Base-by-base conservation (phyloP, 2,888 invertebrate genomes). In the Drosophila leonis region DNA sequence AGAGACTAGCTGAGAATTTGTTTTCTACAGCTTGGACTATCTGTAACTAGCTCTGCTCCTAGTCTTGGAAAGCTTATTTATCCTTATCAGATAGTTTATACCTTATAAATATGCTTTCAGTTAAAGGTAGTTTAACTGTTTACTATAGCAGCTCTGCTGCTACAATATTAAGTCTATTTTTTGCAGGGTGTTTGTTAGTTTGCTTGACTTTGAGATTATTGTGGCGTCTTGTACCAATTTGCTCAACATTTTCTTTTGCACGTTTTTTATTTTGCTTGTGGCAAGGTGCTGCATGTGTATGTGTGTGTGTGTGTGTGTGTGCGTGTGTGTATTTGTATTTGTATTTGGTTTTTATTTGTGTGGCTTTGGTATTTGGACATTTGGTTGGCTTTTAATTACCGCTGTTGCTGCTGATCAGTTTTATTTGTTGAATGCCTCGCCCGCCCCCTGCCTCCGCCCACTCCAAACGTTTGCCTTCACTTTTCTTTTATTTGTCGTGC, bases 381-480 rank as follows among this genome's bases (percentile, higher is more conserved):
- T 86, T 82, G 90, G 82, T 81, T 88, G 83, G 82, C 87, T 90
- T 88, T 87, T 87, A 87, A 87, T 87, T 87, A 87, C 90, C 89
- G 83, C 74, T 66, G 67, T 51, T 29, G 62, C 64, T 44, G 75
- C 79, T 75, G 84, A 89, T 86, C 84, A 82, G 77, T 75, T 89
- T 75, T 89, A 77, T 89, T 84, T 87, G 87, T 57, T 44, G 56
- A 66, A 54, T 64, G 49, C 18, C 2, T n/a, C 7, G n/a, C 37
- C 7, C 18, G 37, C 27, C 54, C 27, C 37, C 24, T 54, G 54
- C 46, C 15, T 24, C 4, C 20, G 31, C 18, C 18, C 35, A 9
- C 8, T 5, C 12, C 9, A 18, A 31, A 10, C 24, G 35, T 15
- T 52, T 52, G 24, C n/a, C 39, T 29, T 18, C 15, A 6, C 33